Evolutionary conservation across 2,113 vertebrate genomes (phyloP).

Genomic region (Apodemus speciosus): DNA sequence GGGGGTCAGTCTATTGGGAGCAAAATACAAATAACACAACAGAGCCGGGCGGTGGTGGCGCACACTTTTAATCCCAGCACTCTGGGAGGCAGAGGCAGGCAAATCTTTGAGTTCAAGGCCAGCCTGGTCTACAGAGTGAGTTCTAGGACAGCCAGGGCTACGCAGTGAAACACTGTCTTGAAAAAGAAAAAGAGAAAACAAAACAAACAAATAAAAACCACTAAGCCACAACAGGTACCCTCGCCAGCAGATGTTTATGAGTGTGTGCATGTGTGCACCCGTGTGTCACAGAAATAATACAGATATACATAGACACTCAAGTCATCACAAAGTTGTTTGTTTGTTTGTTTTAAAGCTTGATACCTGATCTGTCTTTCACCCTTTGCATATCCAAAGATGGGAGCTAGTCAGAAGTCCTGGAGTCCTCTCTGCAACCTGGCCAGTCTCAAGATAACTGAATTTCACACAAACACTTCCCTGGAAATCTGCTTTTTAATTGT

Average conservation of each 20-base stretch:
- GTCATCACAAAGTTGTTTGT: background rate
- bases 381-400: background rate
- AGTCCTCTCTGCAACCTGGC: background rate
- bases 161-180: too few species aligned
- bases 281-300: background rate
- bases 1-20: constrained; percentile 65
- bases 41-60: background rate
- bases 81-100: background rate
- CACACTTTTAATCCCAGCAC: too few species aligned
- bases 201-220: background rate
- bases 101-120: background rate
- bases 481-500: background rate
- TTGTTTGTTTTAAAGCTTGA: constrained; percentile 30
- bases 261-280: too few species aligned
- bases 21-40: background rate
- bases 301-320: background rate
- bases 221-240: background rate
- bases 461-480: background rate
- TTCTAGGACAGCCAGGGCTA: background rate
- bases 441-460: background rate
- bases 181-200: background rate
- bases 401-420: fast-evolving
- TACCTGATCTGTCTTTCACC: background rate
- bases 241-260: background rate
- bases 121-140: background rate